These are phyloP conservation scores for Scarus forsteni DNA, from an alignment of 2,797 vertebrate genomes.

Conservation along the genomic window DNA sequence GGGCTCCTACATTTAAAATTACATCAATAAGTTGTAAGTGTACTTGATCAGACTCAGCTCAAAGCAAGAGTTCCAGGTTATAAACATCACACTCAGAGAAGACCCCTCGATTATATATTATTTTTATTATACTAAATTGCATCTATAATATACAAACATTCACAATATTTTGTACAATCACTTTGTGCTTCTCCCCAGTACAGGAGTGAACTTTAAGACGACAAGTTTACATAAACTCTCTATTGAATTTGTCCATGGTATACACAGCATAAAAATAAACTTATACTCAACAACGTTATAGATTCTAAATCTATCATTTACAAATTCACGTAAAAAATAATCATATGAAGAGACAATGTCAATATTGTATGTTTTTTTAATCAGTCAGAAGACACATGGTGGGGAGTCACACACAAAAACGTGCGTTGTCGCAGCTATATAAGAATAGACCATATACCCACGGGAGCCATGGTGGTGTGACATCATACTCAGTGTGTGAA, in stretches of 20 bases:
- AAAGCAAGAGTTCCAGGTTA: too few relatives aligned
- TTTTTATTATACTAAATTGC: conserved; percentile 85
- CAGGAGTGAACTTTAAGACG: conserved; percentile 77
- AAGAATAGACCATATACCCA: conserved; percentile 23
- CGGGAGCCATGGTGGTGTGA: too few relatives aligned
- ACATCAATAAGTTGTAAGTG: too few relatives aligned
- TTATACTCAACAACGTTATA: conserved; percentile 72
- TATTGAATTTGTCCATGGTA: conserved; percentile 70
- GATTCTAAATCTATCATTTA: conserved; percentile 80
- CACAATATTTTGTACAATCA: conserved; percentile 86
- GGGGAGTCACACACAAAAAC: conserved; percentile 58
- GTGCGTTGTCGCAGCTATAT: conserved; percentile 55
- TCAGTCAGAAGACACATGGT: conserved; percentile 63
- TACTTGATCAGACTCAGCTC: too few relatives aligned
- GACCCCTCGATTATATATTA: conserved; percentile 57
- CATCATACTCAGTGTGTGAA: too few relatives aligned
- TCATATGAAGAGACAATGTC: conserved; percentile 78
- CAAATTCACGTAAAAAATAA: conserved; percentile 81
- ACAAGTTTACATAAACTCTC: conserved; percentile 80
- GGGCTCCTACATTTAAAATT: too few relatives aligned
- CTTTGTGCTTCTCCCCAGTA: conserved; percentile 79
- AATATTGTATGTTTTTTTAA: conserved; percentile 59
- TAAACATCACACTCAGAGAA: not conserved
- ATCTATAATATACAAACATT: conserved; percentile 86
- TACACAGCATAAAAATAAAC: conserved; percentile 84